phyloP scores from a whole-genome alignment of 2,888 invertebrate genomes.

The Poecilobothrus nobilitatus region DNA sequence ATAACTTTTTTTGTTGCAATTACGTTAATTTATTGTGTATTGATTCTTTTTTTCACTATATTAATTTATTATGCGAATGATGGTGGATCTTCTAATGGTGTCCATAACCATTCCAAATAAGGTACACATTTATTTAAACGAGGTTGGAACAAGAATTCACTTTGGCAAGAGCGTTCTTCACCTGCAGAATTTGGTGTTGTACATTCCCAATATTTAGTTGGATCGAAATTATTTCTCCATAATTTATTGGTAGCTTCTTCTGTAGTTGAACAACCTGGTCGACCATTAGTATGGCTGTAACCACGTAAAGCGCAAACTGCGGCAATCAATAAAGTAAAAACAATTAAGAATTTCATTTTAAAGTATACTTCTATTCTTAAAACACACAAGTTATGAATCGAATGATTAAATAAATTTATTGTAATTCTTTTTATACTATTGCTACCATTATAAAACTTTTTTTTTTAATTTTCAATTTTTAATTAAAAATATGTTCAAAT shows the following conservation, averaged over 20 bases:
- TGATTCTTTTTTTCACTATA: too few species aligned
- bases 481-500: too few species aligned
- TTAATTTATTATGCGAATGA: too few species aligned
- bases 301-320: conserved; percentile 22
- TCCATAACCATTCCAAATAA: conserved; percentile 14
- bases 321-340: conserved; percentile 23
- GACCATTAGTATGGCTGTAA: conserved; percentile 17
- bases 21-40: too few species aligned
- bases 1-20: too few species aligned
- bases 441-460: too few species aligned
- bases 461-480: too few species aligned
- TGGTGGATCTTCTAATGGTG: conserved; percentile 13
- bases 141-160: background rate
- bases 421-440: too few species aligned
- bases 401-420: too few species aligned
- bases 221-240: conserved; percentile 30
- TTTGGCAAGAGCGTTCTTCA: conserved; percentile 20
- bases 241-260: conserved; percentile 25
- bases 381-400: too few species aligned
- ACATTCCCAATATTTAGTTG: conserved; percentile 17
- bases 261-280: conserved; percentile 11
- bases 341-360: conserved; percentile 14
- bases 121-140: conserved; percentile 9
- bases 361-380: too few species aligned
- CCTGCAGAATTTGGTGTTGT: conserved; percentile 22